Evolutionary conservation across 2,888 invertebrate genomes (phyloP).

Genomic region (Sesia apiformis): DNA sequence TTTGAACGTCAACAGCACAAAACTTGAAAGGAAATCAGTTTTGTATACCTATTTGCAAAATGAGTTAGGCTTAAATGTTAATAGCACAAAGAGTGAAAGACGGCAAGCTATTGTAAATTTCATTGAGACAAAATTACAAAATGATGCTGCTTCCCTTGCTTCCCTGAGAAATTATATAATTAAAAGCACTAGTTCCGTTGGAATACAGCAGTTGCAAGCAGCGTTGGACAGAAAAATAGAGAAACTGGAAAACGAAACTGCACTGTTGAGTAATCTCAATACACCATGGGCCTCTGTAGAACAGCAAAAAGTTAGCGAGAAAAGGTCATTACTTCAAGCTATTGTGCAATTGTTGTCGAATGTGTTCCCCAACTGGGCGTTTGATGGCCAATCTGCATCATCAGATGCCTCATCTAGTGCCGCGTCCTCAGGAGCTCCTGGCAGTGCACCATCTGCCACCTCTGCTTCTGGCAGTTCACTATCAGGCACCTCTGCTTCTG

Average conservation of each 20-base stretch:
- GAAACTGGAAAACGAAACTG: slow-evolving; percentile 47
- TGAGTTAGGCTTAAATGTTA: slow-evolving; percentile 41
- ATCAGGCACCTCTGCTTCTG: background rate
- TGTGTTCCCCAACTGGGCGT: slow-evolving; percentile 16
- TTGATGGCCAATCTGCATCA: background rate
- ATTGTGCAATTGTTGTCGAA: slow-evolving; percentile 40
- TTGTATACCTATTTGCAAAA: slow-evolving; percentile 42
- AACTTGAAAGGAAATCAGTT: slow-evolving; percentile 40
- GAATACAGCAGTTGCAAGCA: slow-evolving; percentile 34
- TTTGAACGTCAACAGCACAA: slow-evolving; percentile 34
- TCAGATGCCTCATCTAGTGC: too few relatives aligned
- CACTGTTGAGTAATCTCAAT: slow-evolving; percentile 35
- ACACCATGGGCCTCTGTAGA: slow-evolving; percentile 38
- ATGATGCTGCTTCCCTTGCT: slow-evolving; percentile 24
- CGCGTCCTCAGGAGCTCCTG: too few relatives aligned
- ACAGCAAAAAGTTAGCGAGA: slow-evolving; percentile 38
- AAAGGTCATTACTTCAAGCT: slow-evolving; percentile 41
- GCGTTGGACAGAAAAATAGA: slow-evolving; percentile 45
- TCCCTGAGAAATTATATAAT: slow-evolving; percentile 38
- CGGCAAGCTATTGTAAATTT: slow-evolving; percentile 47
- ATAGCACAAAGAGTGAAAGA: slow-evolving; percentile 50
- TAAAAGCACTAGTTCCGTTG: slow-evolving; percentile 39
- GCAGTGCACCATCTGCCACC: too few relatives aligned
- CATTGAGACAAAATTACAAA: slow-evolving; percentile 38
- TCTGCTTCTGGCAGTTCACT: background rate